phyloP scores from a whole-genome alignment of 2,113 vertebrate species.

The Halcyon senegalensis region DNA sequence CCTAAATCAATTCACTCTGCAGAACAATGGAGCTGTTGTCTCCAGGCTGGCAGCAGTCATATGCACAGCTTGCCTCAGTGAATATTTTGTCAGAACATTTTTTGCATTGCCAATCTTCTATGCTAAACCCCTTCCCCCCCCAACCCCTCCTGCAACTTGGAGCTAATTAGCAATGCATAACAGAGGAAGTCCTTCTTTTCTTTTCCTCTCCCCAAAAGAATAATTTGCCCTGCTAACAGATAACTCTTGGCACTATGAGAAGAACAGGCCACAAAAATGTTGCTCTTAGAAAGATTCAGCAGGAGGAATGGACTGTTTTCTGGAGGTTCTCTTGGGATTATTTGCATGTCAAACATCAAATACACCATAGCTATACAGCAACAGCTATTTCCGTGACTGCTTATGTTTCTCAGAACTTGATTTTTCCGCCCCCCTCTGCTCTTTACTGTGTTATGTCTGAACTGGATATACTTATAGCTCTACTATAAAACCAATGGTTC shows the following conservation, averaged over 20 bases:
- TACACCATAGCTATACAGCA: background rate
- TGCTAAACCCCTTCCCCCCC: background rate
- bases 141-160: background rate
- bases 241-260: background rate
- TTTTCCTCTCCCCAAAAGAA: conserved; percentile 3
- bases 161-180: conserved; percentile 40
- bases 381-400: background rate
- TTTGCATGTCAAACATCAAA: conserved; percentile 51
- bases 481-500: background rate
- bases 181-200: background rate
- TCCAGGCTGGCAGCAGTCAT: conserved; percentile 14
- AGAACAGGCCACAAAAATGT: conserved; percentile 20
- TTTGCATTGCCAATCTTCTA: background rate
- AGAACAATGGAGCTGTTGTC: conserved; percentile 52
- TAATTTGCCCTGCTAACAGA: conserved; percentile 9
- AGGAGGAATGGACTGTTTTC: conserved; percentile 22
- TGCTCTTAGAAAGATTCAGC: conserved; percentile 41
- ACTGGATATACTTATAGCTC: background rate
- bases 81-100: conserved; percentile 30
- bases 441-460: background rate
- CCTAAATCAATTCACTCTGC: conserved; percentile 6
- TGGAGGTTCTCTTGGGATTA: conserved; percentile 22
- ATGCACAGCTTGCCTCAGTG: conserved; percentile 45
- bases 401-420: background rate
- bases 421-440: background rate